Evolutionary conservation across 1,140 invertebrate species (phyloP).

Genomic region (Homarus americanus): DNA sequence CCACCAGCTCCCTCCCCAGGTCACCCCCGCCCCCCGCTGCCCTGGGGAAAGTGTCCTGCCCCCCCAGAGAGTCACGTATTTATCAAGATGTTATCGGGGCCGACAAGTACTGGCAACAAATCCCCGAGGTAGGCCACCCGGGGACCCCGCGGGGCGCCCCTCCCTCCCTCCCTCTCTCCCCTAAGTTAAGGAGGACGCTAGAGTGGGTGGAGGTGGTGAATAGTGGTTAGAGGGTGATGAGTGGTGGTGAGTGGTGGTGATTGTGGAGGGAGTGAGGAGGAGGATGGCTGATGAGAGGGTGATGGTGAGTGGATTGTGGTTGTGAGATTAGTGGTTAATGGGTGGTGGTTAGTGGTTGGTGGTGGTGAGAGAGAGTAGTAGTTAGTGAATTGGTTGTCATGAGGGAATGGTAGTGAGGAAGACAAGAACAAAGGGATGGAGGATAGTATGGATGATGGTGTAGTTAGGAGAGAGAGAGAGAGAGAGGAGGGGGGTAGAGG

Average conservation of each 20-base stretch:
- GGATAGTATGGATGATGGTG: too few relatives aligned
- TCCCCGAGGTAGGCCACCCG: constrained; percentile 2
- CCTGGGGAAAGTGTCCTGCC: not conserved
- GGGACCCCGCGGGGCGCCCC: not conserved
- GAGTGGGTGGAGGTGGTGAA: not conserved
- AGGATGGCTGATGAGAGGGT: too few relatives aligned
- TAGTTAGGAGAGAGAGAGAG: not conserved
- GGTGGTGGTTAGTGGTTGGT: too few relatives aligned
- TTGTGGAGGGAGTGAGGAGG: too few relatives aligned
- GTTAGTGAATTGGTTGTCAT: not conserved
- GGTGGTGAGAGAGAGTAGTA: not conserved
- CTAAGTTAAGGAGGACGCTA: not conserved
- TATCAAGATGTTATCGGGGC: constrained; percentile 21
- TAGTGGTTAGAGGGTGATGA: not conserved
- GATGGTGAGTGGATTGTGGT: not conserved
- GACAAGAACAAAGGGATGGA: too few relatives aligned
- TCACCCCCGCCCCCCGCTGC: not conserved
- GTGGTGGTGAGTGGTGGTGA: not conserved
- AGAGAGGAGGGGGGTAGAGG: not conserved
- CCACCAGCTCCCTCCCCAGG: too few relatives aligned
- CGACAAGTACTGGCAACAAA: constrained; percentile 25
- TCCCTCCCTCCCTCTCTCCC: too few relatives aligned
- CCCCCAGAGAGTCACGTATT: constrained; percentile 21
- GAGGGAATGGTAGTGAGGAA: too few relatives aligned
- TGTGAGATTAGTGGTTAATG: too few relatives aligned